Evolutionary conservation across 2,888 invertebrate species (phyloP), one percentile per base, ranked within the genome.

Genomic region (Dryobotodes eremita): DNA sequence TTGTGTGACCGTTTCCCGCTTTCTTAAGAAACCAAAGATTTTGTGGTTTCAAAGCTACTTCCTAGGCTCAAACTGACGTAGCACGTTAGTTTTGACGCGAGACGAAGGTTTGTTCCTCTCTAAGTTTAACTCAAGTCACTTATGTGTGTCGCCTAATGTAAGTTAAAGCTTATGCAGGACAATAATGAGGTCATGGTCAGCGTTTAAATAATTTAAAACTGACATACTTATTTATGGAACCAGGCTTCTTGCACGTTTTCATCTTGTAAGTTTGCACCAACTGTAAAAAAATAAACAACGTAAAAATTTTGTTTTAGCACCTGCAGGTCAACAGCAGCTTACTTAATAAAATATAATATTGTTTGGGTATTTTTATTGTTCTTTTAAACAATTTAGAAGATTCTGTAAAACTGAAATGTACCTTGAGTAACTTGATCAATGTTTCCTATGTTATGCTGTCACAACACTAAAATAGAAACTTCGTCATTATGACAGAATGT

Each of bases 401-500:
- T 69, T 55, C 13, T 36, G 36, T 57, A 59, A 20, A 48, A 71
- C n/a, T 75, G 48, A 71, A 73, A 23, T 23, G 4, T 68, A 74
- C 46, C n/a, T n/a, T n/a, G n/a, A n/a, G n/a, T n/a, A n/a, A n/a
- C n/a, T n/a, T n/a, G n/a, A n/a, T n/a, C n/a, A n/a, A n/a, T n/a
- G n/a, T n/a, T n/a, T n/a, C n/a, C n/a, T n/a, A n/a, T n/a, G n/a
- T n/a, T n/a, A n/a, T n/a, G n/a, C n/a, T n/a, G n/a, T n/a, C n/a
- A n/a, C n/a, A n/a, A n/a, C n/a, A n/a, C n/a, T n/a, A n/a, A n/a
- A n/a, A n/a, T n/a, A n/a, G n/a, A n/a, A n/a, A n/a, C 10, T 66
- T 55, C 17, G 65, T 65, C 20, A 73, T 4, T 68, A 23, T 68
- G 74, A 68, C 68, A 68, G 64, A 53, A 74, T 48, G 57, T 8